Evolutionary conservation across 2,888 invertebrate genomes (phyloP).

Genomic region (Oscheius sp.): DNA sequence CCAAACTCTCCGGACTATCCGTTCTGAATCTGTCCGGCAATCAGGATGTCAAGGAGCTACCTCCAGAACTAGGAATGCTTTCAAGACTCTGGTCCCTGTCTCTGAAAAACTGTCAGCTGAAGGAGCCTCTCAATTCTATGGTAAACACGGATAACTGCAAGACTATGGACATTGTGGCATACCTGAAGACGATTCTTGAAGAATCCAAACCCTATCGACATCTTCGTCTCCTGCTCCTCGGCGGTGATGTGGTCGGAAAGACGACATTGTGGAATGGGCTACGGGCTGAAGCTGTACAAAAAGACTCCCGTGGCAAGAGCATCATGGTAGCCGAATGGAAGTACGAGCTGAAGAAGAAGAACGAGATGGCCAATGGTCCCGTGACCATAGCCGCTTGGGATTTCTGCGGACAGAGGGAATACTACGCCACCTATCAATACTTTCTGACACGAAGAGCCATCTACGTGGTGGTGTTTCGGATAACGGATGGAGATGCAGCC

Average conservation of each 20-base stretch:
- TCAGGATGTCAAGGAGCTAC: slow-evolving; percentile 78
- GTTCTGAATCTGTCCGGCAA: slow-evolving; percentile 92
- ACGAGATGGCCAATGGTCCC: slow-evolving; percentile 81
- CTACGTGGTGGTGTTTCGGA: slow-evolving; percentile 93
- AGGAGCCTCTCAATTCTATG: slow-evolving; percentile 89
- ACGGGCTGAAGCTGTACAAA: slow-evolving; percentile 50
- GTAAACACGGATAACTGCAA: slow-evolving; percentile 90
- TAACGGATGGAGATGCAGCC: slow-evolving; percentile 90
- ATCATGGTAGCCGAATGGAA: slow-evolving; percentile 96
- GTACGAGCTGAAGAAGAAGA: slow-evolving; percentile 79
- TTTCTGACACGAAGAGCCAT: slow-evolving; percentile 93
- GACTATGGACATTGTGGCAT: slow-evolving; percentile 91
- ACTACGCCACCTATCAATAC: slow-evolving; percentile 98
- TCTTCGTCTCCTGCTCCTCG: slow-evolving; percentile 83
- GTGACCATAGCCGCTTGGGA: slow-evolving; percentile 93
- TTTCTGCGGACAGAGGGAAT: slow-evolving; percentile 94
- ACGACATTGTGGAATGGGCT: slow-evolving; percentile 53
- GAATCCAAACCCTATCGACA: slow-evolving; percentile 89
- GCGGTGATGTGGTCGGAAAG: slow-evolving; percentile 85
- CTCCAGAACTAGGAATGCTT: slow-evolving; percentile 87
- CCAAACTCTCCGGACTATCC: slow-evolving; percentile 88
- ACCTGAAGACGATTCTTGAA: slow-evolving; percentile 82
- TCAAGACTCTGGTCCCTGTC: slow-evolving; percentile 93
- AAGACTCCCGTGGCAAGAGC: slow-evolving; percentile 17
- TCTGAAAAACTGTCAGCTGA: slow-evolving; percentile 84